phyloP scores from a whole-genome alignment of 1,140 invertebrate species.

The Drosophila trapezifrons region DNA sequence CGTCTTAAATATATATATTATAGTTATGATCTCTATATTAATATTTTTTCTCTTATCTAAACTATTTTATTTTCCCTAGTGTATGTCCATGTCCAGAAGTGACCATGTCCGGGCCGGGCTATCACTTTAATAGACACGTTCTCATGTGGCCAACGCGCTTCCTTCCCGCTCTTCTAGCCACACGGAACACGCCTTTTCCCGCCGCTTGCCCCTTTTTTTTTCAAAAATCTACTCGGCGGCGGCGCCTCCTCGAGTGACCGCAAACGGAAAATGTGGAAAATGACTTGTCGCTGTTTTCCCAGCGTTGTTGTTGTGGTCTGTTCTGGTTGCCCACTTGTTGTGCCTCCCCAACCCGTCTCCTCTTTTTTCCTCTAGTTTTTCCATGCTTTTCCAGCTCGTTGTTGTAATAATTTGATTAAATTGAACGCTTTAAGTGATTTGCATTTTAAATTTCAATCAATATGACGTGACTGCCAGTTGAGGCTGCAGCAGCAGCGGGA shows the following conservation, averaged over 20 bases:
- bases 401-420: slow-evolving; percentile 81
- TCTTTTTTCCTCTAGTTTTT: neutral
- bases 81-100: slow-evolving; percentile 39
- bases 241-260: slow-evolving; percentile 58
- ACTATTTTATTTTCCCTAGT: slow-evolving; percentile 2
- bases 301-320: slow-evolving; percentile 23
- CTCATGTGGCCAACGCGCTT: slow-evolving; percentile 27
- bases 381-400: slow-evolving; percentile 45
- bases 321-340: slow-evolving; percentile 22
- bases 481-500: slow-evolving; percentile 24
- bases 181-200: slow-evolving; percentile 7
- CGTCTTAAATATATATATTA: too few species aligned
- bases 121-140: slow-evolving; percentile 62
- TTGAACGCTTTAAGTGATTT: slow-evolving; percentile 82
- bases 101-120: slow-evolving; percentile 40
- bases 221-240: slow-evolving; percentile 31
- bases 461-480: slow-evolving; percentile 61
- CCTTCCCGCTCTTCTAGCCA: slow-evolving; percentile 20
- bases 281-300: slow-evolving; percentile 60
- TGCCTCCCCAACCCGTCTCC: neutral
- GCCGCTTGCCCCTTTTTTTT: neutral
- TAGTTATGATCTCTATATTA: neutral
- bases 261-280: slow-evolving; percentile 72
- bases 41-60: too few species aligned
- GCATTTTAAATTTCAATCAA: slow-evolving; percentile 83